Conservation (phyloP, 2,113 vertebrate species). For the Ictalurus punctatus region DNA sequence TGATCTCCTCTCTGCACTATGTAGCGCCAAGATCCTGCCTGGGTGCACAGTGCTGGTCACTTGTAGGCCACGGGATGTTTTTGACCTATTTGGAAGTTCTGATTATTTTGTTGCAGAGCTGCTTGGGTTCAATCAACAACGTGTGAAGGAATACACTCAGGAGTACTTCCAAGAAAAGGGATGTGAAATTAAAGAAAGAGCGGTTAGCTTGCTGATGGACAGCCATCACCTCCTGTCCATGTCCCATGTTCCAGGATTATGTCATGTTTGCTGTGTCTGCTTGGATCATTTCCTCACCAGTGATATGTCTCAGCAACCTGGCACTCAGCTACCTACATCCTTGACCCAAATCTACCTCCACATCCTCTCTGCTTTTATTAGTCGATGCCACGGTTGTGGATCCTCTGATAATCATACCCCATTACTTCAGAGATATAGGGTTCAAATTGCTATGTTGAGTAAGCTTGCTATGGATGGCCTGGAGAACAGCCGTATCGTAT, state of each 20-base stretch:
- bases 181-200: slow-evolving; percentile 54
- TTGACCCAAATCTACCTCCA: slow-evolving; percentile 83
- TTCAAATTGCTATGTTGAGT: slow-evolving; percentile 72
- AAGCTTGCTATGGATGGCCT: slow-evolving; percentile 78
- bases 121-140: slow-evolving; percentile 74
- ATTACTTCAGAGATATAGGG: slow-evolving; percentile 52
- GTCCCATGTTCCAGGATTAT: slow-evolving; percentile 82
- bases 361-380: slow-evolving; percentile 75
- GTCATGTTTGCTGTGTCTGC: slow-evolving; percentile 81
- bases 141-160: slow-evolving; percentile 75
- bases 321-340: slow-evolving; percentile 72
- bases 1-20: slow-evolving; percentile 78
- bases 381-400: slow-evolving; percentile 35
- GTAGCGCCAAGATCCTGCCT: slow-evolving; percentile 76
- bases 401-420: background rate
- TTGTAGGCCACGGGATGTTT: slow-evolving; percentile 75
- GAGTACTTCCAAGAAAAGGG: slow-evolving; percentile 73
- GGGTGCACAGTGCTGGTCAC: slow-evolving; percentile 85
- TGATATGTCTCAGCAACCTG: background rate
- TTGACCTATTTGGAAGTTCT: slow-evolving; percentile 63
- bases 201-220: slow-evolving; percentile 67
- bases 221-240: slow-evolving; percentile 76
- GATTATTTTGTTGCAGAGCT: slow-evolving; percentile 74
- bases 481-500: slow-evolving; percentile 75
- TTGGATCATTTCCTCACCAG: slow-evolving; percentile 72